These are phyloP conservation scores for Microctonus brassicae DNA, from an alignment of 2,888 invertebrate species.

Conservation along the genomic window DNA sequence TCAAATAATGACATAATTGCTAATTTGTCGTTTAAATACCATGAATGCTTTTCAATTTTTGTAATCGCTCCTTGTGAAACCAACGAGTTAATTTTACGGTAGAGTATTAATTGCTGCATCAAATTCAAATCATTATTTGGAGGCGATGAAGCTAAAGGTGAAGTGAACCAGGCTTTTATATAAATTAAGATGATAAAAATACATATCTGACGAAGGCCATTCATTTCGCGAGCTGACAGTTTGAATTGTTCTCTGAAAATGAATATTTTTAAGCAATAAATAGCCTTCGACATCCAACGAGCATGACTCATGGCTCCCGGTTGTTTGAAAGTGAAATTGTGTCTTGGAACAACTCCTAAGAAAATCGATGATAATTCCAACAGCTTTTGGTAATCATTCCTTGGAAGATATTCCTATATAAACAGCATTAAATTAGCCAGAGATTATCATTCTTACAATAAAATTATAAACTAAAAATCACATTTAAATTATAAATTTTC, in stretches of 20 bases:
- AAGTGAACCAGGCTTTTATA: too few species aligned
- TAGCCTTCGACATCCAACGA: constrained; percentile 54
- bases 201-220: constrained; percentile 42
- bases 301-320: constrained; percentile 53
- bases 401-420: constrained; percentile 30
- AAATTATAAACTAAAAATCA: not conserved
- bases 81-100: not conserved
- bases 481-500: not conserved
- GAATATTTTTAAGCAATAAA: too few species aligned
- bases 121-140: constrained; percentile 6
- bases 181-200: constrained; percentile 45
- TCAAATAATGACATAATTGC: too few species aligned
- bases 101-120: constrained; percentile 3
- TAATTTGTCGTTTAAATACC: constrained; percentile 13
- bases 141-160: not conserved
- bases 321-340: constrained; percentile 25
- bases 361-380: constrained; percentile 49
- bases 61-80: not conserved
- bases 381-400: constrained; percentile 49
- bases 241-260: constrained; percentile 48
- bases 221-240: constrained; percentile 40
- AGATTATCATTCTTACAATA: not conserved
- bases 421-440: not conserved
- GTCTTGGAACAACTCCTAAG: constrained; percentile 43
- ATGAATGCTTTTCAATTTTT: not conserved